Conservation (phyloP, 2,888 invertebrate genomes). For the Perithous albicinctus region DNA sequence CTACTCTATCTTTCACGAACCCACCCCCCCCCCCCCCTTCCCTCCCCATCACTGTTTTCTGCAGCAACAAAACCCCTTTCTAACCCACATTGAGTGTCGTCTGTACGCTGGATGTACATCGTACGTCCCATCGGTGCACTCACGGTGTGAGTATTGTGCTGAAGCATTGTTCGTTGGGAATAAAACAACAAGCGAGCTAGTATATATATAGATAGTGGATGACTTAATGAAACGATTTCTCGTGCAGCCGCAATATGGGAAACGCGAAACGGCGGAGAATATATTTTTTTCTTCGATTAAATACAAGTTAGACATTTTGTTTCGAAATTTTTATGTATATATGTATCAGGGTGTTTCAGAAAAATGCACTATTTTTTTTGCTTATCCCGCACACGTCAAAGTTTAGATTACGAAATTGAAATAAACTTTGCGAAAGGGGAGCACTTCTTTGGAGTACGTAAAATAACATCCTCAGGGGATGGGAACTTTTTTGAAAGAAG, state of each 20-base stretch:
- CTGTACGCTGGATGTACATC: background rate
- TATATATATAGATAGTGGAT: conserved; percentile 21
- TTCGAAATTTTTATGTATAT: background rate
- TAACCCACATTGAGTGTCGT: conserved; percentile 20
- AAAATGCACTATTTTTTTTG: too few species aligned
- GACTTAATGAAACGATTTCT: conserved; percentile 45
- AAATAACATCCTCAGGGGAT: too few species aligned
- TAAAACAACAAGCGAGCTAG: conserved; percentile 49
- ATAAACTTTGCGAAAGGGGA: too few species aligned
- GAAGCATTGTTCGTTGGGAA: conserved; percentile 51
- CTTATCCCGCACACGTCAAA: too few species aligned
- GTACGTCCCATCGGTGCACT: background rate
- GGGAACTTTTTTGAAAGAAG: too few species aligned
- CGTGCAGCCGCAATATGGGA: background rate
- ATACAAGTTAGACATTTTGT: background rate
- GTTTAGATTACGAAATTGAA: too few species aligned
- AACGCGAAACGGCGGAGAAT: background rate
- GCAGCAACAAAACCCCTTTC: conserved; percentile 30
- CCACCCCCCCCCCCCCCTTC: background rate
- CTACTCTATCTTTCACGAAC: background rate
- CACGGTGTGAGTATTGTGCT: conserved; percentile 38
- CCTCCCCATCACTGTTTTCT: background rate
- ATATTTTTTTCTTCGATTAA: background rate
- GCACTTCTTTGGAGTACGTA: too few species aligned
- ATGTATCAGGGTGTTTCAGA: background rate